Evolutionary conservation across 2,888 invertebrate genomes (phyloP).

Genomic region (Brachynemurus nebulosus): DNA sequence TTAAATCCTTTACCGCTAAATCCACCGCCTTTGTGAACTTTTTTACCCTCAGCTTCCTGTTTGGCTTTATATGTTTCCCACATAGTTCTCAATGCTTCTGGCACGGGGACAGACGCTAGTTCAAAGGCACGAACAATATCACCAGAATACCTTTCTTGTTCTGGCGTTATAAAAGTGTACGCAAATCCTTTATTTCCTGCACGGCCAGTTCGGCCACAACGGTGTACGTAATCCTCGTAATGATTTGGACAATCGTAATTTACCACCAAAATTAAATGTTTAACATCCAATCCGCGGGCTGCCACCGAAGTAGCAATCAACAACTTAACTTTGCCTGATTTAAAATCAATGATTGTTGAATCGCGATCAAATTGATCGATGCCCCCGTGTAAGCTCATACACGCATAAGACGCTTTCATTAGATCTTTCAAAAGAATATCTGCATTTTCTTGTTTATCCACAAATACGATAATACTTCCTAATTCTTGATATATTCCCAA

Average conservation of each 20-base stretch:
- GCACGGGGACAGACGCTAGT: constrained; percentile 60
- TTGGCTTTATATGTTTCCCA: constrained; percentile 83
- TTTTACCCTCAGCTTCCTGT: constrained; percentile 82
- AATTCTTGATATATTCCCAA: constrained; percentile 84
- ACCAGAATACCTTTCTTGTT: constrained; percentile 86
- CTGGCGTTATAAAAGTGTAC: constrained; percentile 91
- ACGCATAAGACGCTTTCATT: constrained; percentile 92
- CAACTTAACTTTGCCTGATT: constrained; percentile 82
- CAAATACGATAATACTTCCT: constrained; percentile 93
- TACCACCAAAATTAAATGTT: constrained; percentile 90
- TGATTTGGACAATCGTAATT: constrained; percentile 99
- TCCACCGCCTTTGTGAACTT: constrained; percentile 83
- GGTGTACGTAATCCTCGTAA: constrained; percentile 98
- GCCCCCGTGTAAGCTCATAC: constrained; percentile 95
- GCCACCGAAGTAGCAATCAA: constrained; percentile 97
- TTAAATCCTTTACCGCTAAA: constrained; percentile 96
- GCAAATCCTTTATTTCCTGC: constrained; percentile 95
- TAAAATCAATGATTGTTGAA: constrained; percentile 95
- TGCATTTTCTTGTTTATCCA: constrained; percentile 96
- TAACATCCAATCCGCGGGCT: constrained; percentile 96
- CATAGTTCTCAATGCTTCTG: constrained; percentile 60
- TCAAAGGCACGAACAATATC: constrained; percentile 90
- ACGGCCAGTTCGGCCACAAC: constrained; percentile 82
- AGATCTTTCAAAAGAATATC: constrained; percentile 85
- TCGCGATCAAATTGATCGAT: constrained; percentile 99